Evolutionary conservation across 1,140 invertebrate species (phyloP), one percentile per base, ranked within the genome.

Genomic region (Agrypnia vestita): DNA sequence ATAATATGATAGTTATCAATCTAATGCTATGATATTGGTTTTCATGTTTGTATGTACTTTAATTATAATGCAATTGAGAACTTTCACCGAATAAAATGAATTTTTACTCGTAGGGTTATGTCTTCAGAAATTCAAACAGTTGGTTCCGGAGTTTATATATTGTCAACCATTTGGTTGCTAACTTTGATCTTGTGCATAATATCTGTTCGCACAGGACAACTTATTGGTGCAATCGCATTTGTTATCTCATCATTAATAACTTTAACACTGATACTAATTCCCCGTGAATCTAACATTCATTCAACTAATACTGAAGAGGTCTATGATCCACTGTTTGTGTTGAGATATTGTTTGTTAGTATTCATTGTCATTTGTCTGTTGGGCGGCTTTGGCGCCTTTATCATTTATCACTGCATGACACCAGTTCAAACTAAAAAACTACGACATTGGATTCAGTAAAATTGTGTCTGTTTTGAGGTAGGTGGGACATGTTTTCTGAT

Each of bases 131-230:
- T 11, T 64, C 81, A 80, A 12, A 19, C 81, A 15, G 76, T 80
- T 69, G 87, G 87, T 84, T 80, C 86, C 7, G 87, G 87, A 55
- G 85, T 88, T 25, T 90, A 89, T 84, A 84, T 88, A 78, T 83
- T 89, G 79, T 85, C 84, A 21, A 81, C 87, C 43, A 78, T 87
- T 76, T 89, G 88, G 88, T 84, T 86, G 73, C 76, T 88, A 55
- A 84, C 87, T 35, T 75, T 87, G 13, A 82, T 88, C 76, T 75
- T 89, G 71, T 88, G 86, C 69, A 87, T 86, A 84, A 84, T 89
- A 43, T 86, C 87, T 13, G 84, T 89, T 19, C 85, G 85, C 64
- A 88, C 87, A 44, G 86, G 86, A n/a, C 87, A 88, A 84, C 85
- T 83, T 21, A 82, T 89, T 73, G 87, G 87, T 43, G 88, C 87